Conservation (phyloP, 1,140 invertebrate genomes). For the Oryzaephilus surinamensis region DNA sequence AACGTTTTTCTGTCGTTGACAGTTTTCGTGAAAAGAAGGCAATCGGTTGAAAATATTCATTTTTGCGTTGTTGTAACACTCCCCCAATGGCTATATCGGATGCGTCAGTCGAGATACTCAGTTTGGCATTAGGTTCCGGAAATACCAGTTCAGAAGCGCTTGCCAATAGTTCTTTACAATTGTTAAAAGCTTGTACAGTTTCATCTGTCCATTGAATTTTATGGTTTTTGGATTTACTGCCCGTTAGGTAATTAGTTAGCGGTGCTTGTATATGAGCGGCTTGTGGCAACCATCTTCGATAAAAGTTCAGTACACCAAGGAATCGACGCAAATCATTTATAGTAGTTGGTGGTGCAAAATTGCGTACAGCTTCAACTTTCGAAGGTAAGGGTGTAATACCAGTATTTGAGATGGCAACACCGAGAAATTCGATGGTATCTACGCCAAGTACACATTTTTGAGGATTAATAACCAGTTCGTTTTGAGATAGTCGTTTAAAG, state of each 20-base stretch:
- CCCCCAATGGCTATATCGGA: conserved; percentile 23
- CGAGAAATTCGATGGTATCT: conserved; percentile 24
- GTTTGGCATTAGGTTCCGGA: conserved; percentile 16
- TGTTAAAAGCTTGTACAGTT: not conserved
- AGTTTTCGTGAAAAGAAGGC: conserved; percentile 21
- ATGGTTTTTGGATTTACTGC: conserved; percentile 13
- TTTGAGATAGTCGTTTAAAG: conserved; percentile 18
- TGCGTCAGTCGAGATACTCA: conserved; percentile 22
- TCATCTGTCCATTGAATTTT: conserved; percentile 33
- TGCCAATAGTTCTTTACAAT: conserved; percentile 17
- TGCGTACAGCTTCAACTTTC: conserved; percentile 31
- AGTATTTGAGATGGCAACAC: conserved; percentile 19
- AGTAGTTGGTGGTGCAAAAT: conserved; percentile 16
- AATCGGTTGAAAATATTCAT: conserved; percentile 11
- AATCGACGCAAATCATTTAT: conserved; percentile 25
- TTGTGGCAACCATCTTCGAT: conserved; percentile 22
- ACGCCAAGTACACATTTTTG: conserved; percentile 23
- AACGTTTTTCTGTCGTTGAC: conserved; percentile 24
- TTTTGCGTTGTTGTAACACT: conserved; percentile 22
- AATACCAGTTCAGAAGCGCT: conserved; percentile 23
- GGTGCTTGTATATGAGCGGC: conserved; percentile 20
- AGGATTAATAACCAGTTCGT: conserved; percentile 25
- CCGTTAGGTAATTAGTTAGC: conserved; percentile 14
- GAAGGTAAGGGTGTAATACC: conserved; percentile 25
- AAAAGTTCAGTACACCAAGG: conserved; percentile 32